These are phyloP conservation scores for Chiridota heheva DNA, from an alignment of 35 echinoderm and acorn worm species.

Conservation along the genomic window DNA sequence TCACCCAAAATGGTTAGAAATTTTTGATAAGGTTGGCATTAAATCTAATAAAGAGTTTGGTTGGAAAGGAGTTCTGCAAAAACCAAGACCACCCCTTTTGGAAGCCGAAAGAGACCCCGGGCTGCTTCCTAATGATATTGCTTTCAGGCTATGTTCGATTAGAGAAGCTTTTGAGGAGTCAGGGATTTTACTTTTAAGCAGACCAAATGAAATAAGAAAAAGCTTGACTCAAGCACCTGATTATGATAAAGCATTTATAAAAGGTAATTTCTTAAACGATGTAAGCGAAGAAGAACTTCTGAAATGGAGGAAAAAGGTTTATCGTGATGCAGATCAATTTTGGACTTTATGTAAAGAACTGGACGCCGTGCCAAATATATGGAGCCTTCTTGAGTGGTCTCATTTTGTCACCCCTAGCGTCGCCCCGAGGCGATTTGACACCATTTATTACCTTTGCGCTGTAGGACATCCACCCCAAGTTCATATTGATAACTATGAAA, in stretches of 20 bases:
- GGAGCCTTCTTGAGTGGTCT: slow-evolving; percentile 30
- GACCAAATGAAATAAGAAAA: neutral
- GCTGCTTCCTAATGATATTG: slow-evolving; percentile 44
- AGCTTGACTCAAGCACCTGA: neutral
- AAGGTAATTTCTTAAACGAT: neutral
- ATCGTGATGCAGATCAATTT: slow-evolving; percentile 49
- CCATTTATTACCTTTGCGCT: slow-evolving; percentile 39
- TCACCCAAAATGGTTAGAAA: slow-evolving; percentile 22
- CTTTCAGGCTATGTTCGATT: slow-evolving; percentile 57
- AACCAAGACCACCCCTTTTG: slow-evolving; percentile 5
- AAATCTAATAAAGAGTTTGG: neutral
- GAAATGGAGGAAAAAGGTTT: slow-evolving; percentile 29
- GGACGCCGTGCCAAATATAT: slow-evolving; percentile 45
- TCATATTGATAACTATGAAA: slow-evolving; percentile 31
- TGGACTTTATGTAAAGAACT: slow-evolving; percentile 37
- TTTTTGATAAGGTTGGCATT: slow-evolving; percentile 25
- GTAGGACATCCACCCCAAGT: slow-evolving; percentile 11
- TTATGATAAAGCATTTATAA: neutral
- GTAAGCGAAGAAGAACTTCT: neutral
- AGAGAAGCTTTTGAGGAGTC: slow-evolving; percentile 59
- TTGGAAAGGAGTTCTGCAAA: neutral
- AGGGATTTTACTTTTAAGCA: slow-evolving; percentile 30
- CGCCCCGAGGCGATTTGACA: slow-evolving; percentile 27
- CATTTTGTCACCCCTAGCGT: slow-evolving; percentile 36
- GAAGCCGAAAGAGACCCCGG: neutral